Conservation (phyloP, 2,888 invertebrate genomes). For the Diadromus collaris region DNA sequence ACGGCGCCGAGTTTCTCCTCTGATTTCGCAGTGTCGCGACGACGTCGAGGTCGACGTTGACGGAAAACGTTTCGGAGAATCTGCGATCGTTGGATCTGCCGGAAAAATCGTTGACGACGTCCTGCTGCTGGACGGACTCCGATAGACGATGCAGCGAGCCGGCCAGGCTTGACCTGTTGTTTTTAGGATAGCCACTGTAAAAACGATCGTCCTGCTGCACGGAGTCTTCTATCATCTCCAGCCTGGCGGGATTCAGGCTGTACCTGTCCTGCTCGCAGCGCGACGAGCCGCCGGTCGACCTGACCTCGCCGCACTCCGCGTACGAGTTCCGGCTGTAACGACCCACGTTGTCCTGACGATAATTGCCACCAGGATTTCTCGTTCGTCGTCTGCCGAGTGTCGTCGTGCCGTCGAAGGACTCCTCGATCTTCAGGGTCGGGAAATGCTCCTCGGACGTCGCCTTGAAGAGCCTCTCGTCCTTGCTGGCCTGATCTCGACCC, state of each 20-base stretch:
- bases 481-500: constrained; percentile 63
- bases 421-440: constrained; percentile 75
- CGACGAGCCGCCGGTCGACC: constrained; percentile 53
- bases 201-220: constrained; percentile 68
- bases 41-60: constrained; percentile 69
- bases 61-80: constrained; percentile 65
- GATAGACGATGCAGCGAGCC: constrained; percentile 35
- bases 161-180: constrained; percentile 24
- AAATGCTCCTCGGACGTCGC: constrained; percentile 85
- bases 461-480: constrained; percentile 82
- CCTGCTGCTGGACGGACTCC: constrained; percentile 47
- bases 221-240: constrained; percentile 73
- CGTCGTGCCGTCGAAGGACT: constrained; percentile 76
- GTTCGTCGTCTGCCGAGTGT: constrained; percentile 76
- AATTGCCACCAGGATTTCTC: constrained; percentile 63
- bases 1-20: constrained; percentile 74
- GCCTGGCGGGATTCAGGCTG: constrained; percentile 68
- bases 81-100: constrained; percentile 64
- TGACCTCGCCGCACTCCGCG: constrained; percentile 67
- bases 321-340: constrained; percentile 73
- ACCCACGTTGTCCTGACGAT: constrained; percentile 56
- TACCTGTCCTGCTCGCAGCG: constrained; percentile 73
- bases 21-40: constrained; percentile 69
- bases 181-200: constrained; percentile 63
- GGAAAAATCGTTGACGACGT: constrained; percentile 61